Conservation (phyloP, 1,140 invertebrate species). For the Chlorops oryzae region DNA sequence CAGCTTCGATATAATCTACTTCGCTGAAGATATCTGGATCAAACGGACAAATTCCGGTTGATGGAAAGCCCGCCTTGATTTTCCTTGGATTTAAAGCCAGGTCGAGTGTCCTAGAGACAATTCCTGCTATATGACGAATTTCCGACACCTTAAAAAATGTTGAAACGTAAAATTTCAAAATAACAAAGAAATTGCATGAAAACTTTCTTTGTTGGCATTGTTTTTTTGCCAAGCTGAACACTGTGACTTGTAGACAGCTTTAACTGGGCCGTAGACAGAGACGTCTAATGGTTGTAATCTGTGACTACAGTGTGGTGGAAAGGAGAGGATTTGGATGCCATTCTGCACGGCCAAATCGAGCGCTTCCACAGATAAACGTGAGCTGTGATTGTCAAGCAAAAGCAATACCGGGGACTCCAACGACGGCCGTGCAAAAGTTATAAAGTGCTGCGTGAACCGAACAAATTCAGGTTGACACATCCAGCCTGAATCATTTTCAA, state of each 20-base stretch:
- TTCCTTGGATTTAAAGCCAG: too few relatives aligned
- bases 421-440: constrained; percentile 27
- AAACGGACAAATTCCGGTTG: too few relatives aligned
- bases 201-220: constrained; percentile 40
- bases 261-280: constrained; percentile 47
- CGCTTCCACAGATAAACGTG: constrained; percentile 40
- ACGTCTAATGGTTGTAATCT: constrained; percentile 51
- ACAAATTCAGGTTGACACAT: constrained; percentile 35
- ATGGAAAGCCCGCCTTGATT: too few relatives aligned
- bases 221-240: constrained; percentile 37
- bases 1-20: too few relatives aligned
- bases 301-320: constrained; percentile 50
- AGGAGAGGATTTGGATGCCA: constrained; percentile 44
- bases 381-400: constrained; percentile 45
- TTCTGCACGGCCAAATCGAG: constrained; percentile 37
- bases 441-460: constrained; percentile 45
- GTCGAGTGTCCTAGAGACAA: too few relatives aligned
- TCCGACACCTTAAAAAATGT: too few relatives aligned
- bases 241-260: constrained; percentile 35
- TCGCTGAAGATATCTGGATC: too few relatives aligned
- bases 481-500: constrained; percentile 33
- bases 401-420: constrained; percentile 30
- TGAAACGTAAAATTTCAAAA: not conserved
- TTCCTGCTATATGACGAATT: too few relatives aligned
- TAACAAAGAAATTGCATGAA: not conserved